Conservation (phyloP, 2,113 vertebrate species). For the Lepidothrix coronata region DNA sequence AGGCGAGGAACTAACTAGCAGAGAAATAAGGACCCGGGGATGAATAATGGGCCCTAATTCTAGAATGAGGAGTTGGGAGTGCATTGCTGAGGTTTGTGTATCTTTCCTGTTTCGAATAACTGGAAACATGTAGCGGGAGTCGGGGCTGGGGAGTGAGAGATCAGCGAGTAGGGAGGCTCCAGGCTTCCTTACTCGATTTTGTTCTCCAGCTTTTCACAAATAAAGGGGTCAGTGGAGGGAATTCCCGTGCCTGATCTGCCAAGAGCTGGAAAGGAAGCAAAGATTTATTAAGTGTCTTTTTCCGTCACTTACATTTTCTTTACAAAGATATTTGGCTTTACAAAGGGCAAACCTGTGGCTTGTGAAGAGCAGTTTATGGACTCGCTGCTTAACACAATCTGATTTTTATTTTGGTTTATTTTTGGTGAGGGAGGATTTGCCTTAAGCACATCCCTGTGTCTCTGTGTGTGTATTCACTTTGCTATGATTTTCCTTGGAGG, state of each 20-base stretch:
- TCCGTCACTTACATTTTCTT: neutral
- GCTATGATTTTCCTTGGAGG: neutral
- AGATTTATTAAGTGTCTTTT: neutral
- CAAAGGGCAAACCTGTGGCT: neutral
- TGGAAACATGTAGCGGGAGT: neutral
- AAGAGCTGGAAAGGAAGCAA: neutral
- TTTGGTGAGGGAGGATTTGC: accelerated
- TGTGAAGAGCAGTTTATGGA: neutral
- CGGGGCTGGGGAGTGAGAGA: neutral
- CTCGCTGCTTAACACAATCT: neutral
- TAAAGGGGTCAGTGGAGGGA: neutral
- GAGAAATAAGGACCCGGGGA: neutral
- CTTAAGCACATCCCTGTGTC: neutral
- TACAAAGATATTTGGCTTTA: neutral
- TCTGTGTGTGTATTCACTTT: neutral
- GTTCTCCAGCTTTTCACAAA: neutral
- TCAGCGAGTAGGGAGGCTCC: neutral
- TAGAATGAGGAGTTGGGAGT: neutral
- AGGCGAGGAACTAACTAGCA: neutral
- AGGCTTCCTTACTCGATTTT: neutral
- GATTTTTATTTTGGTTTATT: neutral
- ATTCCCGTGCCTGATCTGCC: neutral
- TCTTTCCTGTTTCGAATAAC: neutral
- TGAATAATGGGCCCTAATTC: neutral
- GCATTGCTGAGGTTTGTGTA: conserved; percentile 2